Evolutionary conservation across 2,888 invertebrate species (phyloP).

Genomic region (Brachypalpus laphriformis): DNA sequence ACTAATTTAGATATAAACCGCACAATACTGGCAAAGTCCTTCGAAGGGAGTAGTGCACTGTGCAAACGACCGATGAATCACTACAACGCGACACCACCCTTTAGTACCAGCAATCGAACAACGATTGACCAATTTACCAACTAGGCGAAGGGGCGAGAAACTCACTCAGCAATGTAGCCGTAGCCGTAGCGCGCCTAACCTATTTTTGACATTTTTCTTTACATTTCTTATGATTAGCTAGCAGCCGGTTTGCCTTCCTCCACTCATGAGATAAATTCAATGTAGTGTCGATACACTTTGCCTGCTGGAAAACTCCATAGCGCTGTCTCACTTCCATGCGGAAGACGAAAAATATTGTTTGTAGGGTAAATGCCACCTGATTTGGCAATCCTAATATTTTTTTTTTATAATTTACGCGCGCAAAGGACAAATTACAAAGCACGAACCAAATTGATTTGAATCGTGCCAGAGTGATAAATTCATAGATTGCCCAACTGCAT

Average conservation of each 20-base stretch:
- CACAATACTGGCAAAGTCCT: constrained; percentile 23
- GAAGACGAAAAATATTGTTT: constrained; percentile 36
- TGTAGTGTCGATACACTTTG: constrained; percentile 43
- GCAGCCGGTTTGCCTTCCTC: constrained; percentile 62
- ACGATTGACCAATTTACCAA: constrained; percentile 62
- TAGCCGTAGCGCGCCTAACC: constrained; percentile 51
- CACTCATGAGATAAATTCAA: constrained; percentile 20
- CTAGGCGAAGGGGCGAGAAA: constrained; percentile 52
- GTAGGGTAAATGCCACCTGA: constrained; percentile 23
- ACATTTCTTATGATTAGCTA: constrained; percentile 29
- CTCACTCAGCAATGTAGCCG: no score
- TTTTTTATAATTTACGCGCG: no score
- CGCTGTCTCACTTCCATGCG: constrained; percentile 42
- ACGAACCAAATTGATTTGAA: no score
- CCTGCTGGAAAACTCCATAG: constrained; percentile 40
- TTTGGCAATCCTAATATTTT: constrained; percentile 1
- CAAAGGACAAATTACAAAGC: no score
- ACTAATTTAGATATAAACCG: constrained; percentile 21
- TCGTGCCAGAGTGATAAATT: no score
- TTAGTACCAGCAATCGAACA: constrained; percentile 53
- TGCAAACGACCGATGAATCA: constrained; percentile 61
- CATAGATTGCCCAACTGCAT: no score
- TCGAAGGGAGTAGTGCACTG: constrained; percentile 39
- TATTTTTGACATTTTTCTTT: constrained; percentile 69
- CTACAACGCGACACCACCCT: constrained; percentile 49